Evolutionary conservation across 2,113 vertebrate species (phyloP).

Genomic region (Kryptolebias marmoratus): DNA sequence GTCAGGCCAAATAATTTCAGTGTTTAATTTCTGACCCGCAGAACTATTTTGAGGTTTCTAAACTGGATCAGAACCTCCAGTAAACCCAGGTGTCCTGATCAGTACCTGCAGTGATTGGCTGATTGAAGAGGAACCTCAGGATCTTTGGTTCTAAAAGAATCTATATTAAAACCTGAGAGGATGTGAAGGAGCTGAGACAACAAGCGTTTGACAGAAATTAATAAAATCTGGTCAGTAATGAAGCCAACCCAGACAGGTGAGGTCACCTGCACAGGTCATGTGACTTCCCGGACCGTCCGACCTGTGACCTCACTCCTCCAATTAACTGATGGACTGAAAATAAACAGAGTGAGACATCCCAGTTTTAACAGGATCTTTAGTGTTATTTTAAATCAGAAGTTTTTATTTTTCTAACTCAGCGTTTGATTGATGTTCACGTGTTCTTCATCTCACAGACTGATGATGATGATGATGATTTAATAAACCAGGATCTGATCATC

Average conservation of each 20-base stretch:
- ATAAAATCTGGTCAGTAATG: not conserved
- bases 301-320: too few species aligned
- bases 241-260: not conserved
- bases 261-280: not conserved
- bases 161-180: not conserved
- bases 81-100: not conserved
- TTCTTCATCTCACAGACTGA: constrained; percentile 28
- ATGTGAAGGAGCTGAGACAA: not conserved
- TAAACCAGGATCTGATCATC: constrained; percentile 60
- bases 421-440: constrained; percentile 25
- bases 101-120: not conserved
- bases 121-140: too few species aligned
- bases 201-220: not conserved
- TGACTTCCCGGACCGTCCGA: not conserved
- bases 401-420: constrained; percentile 72
- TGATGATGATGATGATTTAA: constrained; percentile 27
- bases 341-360: not conserved
- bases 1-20: too few species aligned
- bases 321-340: not conserved
- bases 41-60: not conserved
- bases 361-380: constrained; percentile 1
- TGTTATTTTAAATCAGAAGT: constrained; percentile 21
- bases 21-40: too few species aligned
- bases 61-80: not conserved
- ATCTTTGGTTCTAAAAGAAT: not conserved